Conservation (phyloP, 2,797 vertebrate genomes). For the Lycodopsis pacificus region DNA sequence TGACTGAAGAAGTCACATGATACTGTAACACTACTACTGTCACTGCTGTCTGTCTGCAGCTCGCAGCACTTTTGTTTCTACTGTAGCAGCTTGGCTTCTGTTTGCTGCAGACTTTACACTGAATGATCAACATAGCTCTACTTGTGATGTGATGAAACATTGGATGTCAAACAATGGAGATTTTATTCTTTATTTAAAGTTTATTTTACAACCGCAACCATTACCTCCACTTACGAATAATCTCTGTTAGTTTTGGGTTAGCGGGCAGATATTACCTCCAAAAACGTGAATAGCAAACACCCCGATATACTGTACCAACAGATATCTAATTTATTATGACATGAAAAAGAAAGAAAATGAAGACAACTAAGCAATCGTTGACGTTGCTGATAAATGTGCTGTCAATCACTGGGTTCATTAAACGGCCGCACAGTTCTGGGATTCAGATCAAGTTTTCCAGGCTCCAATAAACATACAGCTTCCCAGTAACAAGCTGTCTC, state of each 20-base stretch:
- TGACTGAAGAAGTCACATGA: background rate
- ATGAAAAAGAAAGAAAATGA: background rate
- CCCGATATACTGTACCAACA: conserved; percentile 6
- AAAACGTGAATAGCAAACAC: background rate
- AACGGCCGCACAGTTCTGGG: background rate
- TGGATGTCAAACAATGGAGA: background rate
- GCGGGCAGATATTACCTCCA: background rate
- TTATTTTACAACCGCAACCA: conserved; percentile 2
- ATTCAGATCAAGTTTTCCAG: background rate
- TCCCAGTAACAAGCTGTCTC: background rate
- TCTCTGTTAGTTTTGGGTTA: background rate
- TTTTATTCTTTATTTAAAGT: background rate
- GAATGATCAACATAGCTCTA: conserved; percentile 2
- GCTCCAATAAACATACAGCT: background rate
- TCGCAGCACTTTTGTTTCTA: conserved; percentile 40
- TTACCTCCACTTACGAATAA: background rate
- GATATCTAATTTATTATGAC: conserved; percentile 6
- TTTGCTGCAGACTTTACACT: conserved; percentile 42
- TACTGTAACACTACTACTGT: conserved; percentile 44
- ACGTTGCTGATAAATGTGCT: background rate
- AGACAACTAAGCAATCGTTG: background rate
- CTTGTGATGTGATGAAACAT: background rate
- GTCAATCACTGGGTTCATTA: background rate
- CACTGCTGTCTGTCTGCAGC: conserved; percentile 39
- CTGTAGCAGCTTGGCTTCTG: conserved; percentile 38